Base-by-base conservation (phyloP, 2,113 vertebrate species). In the Serilophus lunatus region DNA sequence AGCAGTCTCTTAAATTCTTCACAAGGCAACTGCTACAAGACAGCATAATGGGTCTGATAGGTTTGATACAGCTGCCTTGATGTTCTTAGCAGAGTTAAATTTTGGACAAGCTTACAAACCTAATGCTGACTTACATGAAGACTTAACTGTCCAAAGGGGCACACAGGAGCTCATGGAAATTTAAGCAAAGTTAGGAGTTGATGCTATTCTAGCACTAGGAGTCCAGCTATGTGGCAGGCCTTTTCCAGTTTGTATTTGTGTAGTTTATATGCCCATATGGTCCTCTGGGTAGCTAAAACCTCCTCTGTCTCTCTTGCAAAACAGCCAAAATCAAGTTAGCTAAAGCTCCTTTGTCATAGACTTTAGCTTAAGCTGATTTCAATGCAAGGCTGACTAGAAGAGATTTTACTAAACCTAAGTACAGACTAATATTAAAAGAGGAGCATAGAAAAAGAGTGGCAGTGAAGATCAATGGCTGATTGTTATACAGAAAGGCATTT, bases 291-390 rank as follows among this genome's bases (percentile, higher is more conserved):
- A 33, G 13, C 31, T 70, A 57, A 81, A 77, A 60, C 7, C 12
- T 74, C 9, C 7, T 19, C 44, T 74, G 51, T 4, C 81, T 82
- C 23, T 66, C 44, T 40, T 22, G 5, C 45, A 91, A 56, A 95
- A 82, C 35, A 85, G 22, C 8, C 28, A 63, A 84, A 91, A 81
- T 47, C 36, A 78, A 92, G 82, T 76, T 80, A 92, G 57, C 33
- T 76, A 79, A 94, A 93, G 36, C 36, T 77, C 29, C 61, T 77
- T 70, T 88, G 72, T 19, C 71, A 64, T 17, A 68, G 49, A 57
- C 76, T 83, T 91, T 25, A 90, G 12, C 59, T 69, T 88, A 86
- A 94, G 38, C 63, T 79, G 70, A 70, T 94, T 95, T 95, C 35
- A 64, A 23, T 70, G 66, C n/a, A 88, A 47, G 77, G 72, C 68